Evolutionary conservation across 2,113 vertebrate genomes (phyloP), one percentile per base, ranked within the genome.

Genomic region (Oncorhynchus masou): DNA sequence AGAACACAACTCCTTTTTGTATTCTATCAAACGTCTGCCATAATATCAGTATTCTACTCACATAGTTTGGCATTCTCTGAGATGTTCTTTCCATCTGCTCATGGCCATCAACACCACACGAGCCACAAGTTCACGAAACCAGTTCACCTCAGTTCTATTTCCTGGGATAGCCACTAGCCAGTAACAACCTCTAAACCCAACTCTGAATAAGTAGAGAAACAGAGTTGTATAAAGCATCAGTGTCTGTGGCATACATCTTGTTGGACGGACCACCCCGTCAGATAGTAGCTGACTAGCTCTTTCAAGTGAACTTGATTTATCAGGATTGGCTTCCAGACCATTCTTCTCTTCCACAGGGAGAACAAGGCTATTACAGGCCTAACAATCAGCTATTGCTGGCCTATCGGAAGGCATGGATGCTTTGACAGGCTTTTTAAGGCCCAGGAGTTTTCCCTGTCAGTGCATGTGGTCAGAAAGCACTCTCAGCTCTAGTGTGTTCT

Each of bases 271-370:
- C 84, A 85, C 78, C 80, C 80, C 49, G 51, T 7, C 51, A 68
- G 80, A 81, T 71, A 39, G 24, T 66, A 57, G 51, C 72, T 48
- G 77, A 76, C 78, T 74, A 39, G 16, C 57, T 70, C 60, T 81
- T 85, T 78, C 84, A 83, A 74, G 64, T 31, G 73, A 65, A 71
- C 64, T n/a, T 81, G 83, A 88, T 88, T 85, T 82, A 88, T 84
- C 78, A 31, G 34, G 24, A 48, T 20, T 73, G 70, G 27, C 78
- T 75, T 72, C 70, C 72, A 84, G 70, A 76, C 81, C 29, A 34
- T 84, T 81, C 67, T 74, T 84, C 80, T 75, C 68, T 65, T 82
- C 74, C 74, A 75, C 71, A 83, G 57, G 75, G 57, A 57, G 75
- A 79, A 77, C 59, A 76, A 68, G 20, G 64, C 34, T 19, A 54